Conservation (phyloP, 2,888 invertebrate species). For the Papilio elwesi region DNA sequence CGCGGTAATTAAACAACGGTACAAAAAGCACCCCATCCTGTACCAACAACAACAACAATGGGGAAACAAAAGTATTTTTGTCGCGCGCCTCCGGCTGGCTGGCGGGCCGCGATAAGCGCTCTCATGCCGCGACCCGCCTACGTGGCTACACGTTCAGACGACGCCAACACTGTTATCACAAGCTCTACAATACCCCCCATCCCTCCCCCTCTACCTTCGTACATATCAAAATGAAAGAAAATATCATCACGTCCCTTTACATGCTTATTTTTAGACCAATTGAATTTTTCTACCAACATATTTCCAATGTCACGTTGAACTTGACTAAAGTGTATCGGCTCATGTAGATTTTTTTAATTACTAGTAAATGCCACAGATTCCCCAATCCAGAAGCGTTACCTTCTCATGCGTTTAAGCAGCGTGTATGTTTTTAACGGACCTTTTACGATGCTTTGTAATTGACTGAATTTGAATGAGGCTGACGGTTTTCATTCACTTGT, state of each 20-base stretch:
- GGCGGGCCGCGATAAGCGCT: constrained; percentile 69
- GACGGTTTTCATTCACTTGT: neutral
- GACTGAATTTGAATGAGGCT: neutral
- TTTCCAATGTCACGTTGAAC: neutral
- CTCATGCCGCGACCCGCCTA: constrained; percentile 25
- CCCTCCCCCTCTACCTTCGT: neutral
- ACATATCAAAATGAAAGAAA: neutral
- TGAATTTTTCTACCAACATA: neutral
- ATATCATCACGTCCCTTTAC: neutral
- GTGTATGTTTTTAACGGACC: neutral
- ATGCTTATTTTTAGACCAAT: neutral
- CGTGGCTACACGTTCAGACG: constrained; percentile 35
- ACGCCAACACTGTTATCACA: constrained; percentile 31
- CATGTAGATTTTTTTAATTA: too few relatives aligned
- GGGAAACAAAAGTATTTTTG: constrained; percentile 77
- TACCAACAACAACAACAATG: constrained; percentile 64
- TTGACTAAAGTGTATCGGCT: too few relatives aligned
- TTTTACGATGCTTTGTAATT: neutral
- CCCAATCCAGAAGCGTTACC: neutral
- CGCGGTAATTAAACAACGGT: constrained; percentile 74
- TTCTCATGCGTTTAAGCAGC: neutral
- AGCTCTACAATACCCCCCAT: constrained; percentile 2
- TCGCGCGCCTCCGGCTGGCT: constrained; percentile 70
- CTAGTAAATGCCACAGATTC: too few relatives aligned
- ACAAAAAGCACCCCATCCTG: constrained; percentile 60